A percentile compares a stretch with the other conserved stretches of the same genome.
Evolutionary conservation across 1,140 invertebrate species (phyloP).

Genomic region (Parasteatoda tepidariorum): DNA sequence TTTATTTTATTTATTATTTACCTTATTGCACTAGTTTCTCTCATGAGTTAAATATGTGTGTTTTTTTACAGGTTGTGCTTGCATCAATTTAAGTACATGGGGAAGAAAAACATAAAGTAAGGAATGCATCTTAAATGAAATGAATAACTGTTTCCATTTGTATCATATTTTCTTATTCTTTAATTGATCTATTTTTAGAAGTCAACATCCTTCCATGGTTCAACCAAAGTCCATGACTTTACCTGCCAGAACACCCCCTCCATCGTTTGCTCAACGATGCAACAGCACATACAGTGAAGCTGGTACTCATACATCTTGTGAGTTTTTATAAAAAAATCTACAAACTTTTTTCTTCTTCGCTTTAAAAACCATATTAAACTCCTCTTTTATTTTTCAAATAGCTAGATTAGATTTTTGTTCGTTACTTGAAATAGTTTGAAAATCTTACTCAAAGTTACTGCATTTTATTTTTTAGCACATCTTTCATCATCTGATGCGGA

Average conservation of each 20-base stretch:
- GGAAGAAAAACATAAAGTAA: slow-evolving; percentile 79
- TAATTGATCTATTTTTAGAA: slow-evolving; percentile 28
- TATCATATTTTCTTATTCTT: no score
- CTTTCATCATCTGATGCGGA: slow-evolving; percentile 65
- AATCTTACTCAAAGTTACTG: background rate
- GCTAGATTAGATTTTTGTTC: background rate
- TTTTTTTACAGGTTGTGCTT: slow-evolving; percentile 80
- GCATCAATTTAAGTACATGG: slow-evolving; percentile 89
- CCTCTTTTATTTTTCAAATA: background rate
- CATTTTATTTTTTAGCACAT: slow-evolving; percentile 38
- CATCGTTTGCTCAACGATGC: slow-evolving; percentile 64
- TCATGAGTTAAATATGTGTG: no score
- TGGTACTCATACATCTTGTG: slow-evolving; percentile 47
- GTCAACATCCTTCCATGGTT: slow-evolving; percentile 67
- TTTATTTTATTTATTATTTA: no score
- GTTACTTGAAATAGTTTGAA: background rate
- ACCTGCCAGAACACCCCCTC: slow-evolving; percentile 82
- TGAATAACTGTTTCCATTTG: background rate
- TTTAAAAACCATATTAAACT: background rate
- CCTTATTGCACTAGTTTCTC: no score
- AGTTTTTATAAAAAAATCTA: background rate
- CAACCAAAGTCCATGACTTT: slow-evolving; percentile 77
- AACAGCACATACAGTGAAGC: slow-evolving; percentile 62
- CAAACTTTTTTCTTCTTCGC: background rate
- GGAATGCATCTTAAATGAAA: background rate